Evolutionary conservation across 2,113 vertebrate species (phyloP).

Genomic region (Oreochromis aureus): DNA sequence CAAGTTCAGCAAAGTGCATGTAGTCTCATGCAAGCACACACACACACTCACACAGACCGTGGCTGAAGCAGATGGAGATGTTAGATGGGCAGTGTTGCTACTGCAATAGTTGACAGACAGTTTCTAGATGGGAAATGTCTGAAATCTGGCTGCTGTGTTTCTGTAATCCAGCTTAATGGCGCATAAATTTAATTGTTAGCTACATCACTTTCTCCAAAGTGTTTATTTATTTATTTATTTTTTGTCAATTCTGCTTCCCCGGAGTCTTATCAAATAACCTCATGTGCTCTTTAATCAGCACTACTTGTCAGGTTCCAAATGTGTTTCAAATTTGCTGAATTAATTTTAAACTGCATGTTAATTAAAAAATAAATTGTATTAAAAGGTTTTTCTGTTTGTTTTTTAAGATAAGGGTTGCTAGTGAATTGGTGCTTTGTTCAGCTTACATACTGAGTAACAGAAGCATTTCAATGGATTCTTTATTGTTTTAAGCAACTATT

Average conservation of each 20-base stretch:
- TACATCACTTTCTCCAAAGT: not conserved
- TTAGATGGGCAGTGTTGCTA: conserved; percentile 5
- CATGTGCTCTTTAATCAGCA: not conserved
- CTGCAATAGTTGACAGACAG: not conserved
- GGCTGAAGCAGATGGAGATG: conserved; percentile 44
- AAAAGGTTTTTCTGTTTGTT: not conserved
- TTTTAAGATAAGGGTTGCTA: not conserved
- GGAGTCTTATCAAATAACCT: not conserved
- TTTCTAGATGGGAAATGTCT: not conserved
- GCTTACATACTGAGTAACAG: not conserved
- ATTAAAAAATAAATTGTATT: not conserved
- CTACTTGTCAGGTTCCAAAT: not conserved
- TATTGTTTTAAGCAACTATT: not conserved
- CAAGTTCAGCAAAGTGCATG: conserved; percentile 61
- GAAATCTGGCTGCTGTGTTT: not conserved
- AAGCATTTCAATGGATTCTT: not conserved
- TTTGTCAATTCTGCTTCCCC: not conserved
- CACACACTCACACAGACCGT: not conserved
- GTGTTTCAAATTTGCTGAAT: not conserved
- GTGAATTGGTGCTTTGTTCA: not conserved
- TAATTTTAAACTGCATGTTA: not conserved
- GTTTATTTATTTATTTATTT: not conserved
- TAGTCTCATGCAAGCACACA: conserved; percentile 8
- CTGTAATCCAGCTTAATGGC: not conserved
- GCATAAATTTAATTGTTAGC: not conserved